phyloP scores from a whole-genome alignment of 2,113 vertebrate genomes.

The Gymnobelideus leadbeateri region DNA sequence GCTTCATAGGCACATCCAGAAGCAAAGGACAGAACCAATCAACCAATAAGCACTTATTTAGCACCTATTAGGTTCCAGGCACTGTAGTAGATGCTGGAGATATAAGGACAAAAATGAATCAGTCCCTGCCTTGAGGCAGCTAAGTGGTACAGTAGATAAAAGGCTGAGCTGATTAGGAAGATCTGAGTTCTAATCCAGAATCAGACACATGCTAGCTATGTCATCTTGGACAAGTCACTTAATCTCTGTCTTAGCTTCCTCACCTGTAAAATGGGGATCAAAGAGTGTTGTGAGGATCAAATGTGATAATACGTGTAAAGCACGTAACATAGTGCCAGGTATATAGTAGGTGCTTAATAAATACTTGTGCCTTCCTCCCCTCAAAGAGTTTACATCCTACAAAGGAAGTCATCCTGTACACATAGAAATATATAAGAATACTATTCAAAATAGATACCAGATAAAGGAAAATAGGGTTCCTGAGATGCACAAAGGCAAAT shows the following conservation, averaged over 20 bases:
- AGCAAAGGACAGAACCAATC: not conserved
- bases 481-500: no score
- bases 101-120: not conserved
- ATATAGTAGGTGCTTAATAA: not conserved
- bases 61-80: not conserved
- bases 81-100: not conserved
- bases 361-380: not conserved
- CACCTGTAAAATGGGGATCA: not conserved
- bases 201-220: not conserved
- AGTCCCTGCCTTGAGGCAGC: not conserved
- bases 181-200: not conserved
- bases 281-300: not conserved
- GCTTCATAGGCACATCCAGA: not conserved
- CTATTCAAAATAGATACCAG: no score
- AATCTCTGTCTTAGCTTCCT: not conserved
- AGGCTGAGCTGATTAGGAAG: not conserved
- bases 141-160: not conserved
- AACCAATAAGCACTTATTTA: not conserved
- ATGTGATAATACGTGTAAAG: not conserved
- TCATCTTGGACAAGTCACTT: not conserved
- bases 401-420: not conserved
- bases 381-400: not conserved
- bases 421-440: not conserved
- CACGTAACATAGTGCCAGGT: not conserved
- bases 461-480: not conserved